Base-by-base conservation (phyloP, 2,113 vertebrate genomes). In the Cyanoderma ruficeps region DNA sequence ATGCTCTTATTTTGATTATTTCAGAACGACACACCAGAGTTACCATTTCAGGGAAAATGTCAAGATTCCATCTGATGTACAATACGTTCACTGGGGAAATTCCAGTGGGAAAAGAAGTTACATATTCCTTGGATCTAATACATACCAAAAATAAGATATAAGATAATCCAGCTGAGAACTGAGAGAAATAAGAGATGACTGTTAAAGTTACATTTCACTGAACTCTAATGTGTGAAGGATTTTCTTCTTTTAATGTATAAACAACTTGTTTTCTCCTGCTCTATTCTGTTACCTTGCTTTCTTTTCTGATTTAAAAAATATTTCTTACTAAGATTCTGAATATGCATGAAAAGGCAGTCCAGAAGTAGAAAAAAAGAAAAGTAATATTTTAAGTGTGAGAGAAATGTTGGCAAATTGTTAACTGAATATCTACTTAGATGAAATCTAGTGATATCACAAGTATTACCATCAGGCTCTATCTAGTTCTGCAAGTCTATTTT, bases 401-500 rank as follows among this genome's bases (percentile, higher is more conserved):
- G 10, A 85, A 83, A 63, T 7, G 6, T 35, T 67, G n/a, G 21
- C 14, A 83, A 86, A 86, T 67, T 31, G 8, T 52, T 74, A 81
- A 68, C n/a, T 83, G 41, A 74, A 87, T 83, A 86, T 56, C 70
- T 42, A 65, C 15, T 37, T 74, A 78, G 56, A 83, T 80, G 13
- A 47, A 93, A 94, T 57, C 70, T 65, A 57, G n/a, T 37, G 59
- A 33, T 76, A 88, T 35, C 75, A 59, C 35, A 81, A 75, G 41
- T 86, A 68, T 71, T 81, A 70, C 49, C 6, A 4, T n/a, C 44
- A 92, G 39, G 64, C 22, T 93, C 16, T 86, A 55, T 87, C 69
- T 94, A 92, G 76, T 82, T 86, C 86, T 94, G 37, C 41, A 84
- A 78, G 46, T 65, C 90, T 96, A 97, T 96, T 97, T 97, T 95